Percentiles rank a stretch among this genome's conserved stretches.
Conservation (phyloP, 2,888 invertebrate genomes). For the Leptura quadrifasciata region DNA sequence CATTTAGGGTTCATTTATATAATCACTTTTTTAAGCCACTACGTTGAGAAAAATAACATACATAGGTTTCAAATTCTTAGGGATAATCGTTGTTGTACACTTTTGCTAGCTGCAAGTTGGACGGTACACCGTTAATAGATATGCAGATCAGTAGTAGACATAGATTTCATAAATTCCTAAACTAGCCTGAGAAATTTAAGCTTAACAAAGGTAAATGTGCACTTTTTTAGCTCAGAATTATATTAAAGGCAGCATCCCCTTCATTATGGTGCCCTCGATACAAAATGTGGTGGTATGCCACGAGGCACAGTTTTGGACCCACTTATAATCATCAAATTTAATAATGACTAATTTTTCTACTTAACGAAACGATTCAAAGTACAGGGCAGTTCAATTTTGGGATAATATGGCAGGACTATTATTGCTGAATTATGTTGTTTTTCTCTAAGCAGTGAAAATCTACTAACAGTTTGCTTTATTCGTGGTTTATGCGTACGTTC, state of each 20-base stretch:
- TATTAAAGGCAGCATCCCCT: constrained; percentile 5
- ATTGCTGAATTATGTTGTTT: not conserved
- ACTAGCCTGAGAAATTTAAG: constrained; percentile 10
- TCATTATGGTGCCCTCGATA: not conserved
- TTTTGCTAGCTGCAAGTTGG: constrained; percentile 62
- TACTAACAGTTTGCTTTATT: not conserved
- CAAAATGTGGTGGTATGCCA: constrained; percentile 1
- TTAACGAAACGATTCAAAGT: too few species aligned
- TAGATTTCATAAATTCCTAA: constrained; percentile 31
- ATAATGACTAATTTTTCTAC: too few species aligned
- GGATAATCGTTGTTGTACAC: constrained; percentile 49
- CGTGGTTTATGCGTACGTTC: not conserved
- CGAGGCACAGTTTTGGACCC: constrained; percentile 14
- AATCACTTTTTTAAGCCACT: constrained; percentile 67
- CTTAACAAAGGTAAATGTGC: not conserved
- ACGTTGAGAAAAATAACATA: constrained; percentile 57
- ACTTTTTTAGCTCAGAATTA: not conserved
- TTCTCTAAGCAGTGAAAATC: constrained; percentile 1
- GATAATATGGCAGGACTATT: too few species aligned
- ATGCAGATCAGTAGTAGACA: constrained; percentile 48
- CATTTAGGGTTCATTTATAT: constrained; percentile 51
- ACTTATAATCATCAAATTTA: not conserved
- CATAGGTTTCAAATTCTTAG: constrained; percentile 41
- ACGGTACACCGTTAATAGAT: constrained; percentile 62
- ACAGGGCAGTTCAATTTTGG: too few species aligned